Evolutionary conservation across 2,113 vertebrate genomes (phyloP), one percentile per base, ranked within the genome.

Genomic region (Boulengeromyrus knoepffleri): DNA sequence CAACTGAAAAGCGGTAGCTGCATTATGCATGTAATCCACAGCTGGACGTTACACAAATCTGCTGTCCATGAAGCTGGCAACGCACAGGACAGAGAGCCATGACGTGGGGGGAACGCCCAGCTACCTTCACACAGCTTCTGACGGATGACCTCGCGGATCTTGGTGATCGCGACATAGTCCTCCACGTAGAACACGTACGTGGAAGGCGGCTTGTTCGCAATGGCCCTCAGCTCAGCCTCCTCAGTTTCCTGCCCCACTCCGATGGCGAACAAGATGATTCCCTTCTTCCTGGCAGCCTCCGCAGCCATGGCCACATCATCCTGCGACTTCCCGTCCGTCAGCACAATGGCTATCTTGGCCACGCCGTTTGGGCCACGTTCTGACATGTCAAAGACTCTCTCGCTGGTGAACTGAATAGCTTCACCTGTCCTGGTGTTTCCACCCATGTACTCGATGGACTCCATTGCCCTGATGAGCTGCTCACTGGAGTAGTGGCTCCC

Each of bases 51-150:
- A 24, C 47, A 70, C 83, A 83, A 88, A 91, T 53, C 83, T 56
- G 87, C 80, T 84, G 88, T 49, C 12, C 15, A 36, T 27, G 17
- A 27, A 74, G 2, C 50, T 45, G 53, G 50, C 15, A 53, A 27
- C 7, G 56, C 42, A 39, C 85, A 27, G 83, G 21, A 85, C 8
- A 45, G 83, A 27, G 70, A 27, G 84, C 39, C 19, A 31, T 2
- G 56, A 39, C 1, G 2, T 19, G 31, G 10, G 31, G 50, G 70
- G 36, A 47, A n/a, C 0, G 39, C 15, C 47, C 1, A 45, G 27
- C 56, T 62, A 99, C 98, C 98, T 98, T 99, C 98, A 94, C 98
- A 99, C 52, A 99, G 96, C 92, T 99, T 99, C 94, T 99, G 98
- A 58, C 98, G 97, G 95, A 99, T 99, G 92, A 98, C 94, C 95